A percentile compares a stretch with the other conserved stretches of the same genome.
Conservation (phyloP, 2,888 invertebrate species). For the Gastracanthus pulcherrimus region DNA sequence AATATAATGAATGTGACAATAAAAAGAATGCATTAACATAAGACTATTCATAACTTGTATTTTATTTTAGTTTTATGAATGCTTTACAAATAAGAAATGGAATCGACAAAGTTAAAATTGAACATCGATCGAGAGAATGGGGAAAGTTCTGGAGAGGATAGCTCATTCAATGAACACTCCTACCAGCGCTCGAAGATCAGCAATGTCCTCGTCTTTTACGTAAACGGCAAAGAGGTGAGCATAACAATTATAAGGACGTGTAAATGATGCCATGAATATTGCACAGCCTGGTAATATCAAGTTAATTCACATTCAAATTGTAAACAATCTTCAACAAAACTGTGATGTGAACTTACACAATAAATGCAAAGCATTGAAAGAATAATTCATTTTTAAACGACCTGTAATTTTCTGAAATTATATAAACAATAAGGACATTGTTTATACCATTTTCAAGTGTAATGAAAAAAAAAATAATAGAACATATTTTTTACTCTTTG, state of each 20-base stretch:
- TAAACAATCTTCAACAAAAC: not conserved
- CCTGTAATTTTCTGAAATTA: not conserved
- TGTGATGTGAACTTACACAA: not conserved
- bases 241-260: not conserved
- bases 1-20: no score
- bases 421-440: not conserved
- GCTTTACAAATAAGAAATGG: not conserved
- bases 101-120: constrained; percentile 11
- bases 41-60: not conserved
- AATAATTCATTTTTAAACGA: no score
- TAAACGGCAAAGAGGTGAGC: constrained; percentile 81
- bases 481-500: no score
- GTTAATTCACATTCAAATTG: not conserved
- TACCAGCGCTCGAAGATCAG: constrained; percentile 51
- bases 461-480: no score
- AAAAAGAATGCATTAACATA: no score
- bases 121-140: not conserved
- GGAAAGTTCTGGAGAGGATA: constrained; percentile 5
- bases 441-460: not conserved
- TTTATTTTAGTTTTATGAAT: not conserved
- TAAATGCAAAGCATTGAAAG: no score
- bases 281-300: not conserved
- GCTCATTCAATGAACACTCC: not conserved
- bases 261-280: not conserved
- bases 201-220: constrained; percentile 79